Evolutionary conservation across 2,888 invertebrate species (phyloP).

Genomic region (Sphecodes monilicornis): DNA sequence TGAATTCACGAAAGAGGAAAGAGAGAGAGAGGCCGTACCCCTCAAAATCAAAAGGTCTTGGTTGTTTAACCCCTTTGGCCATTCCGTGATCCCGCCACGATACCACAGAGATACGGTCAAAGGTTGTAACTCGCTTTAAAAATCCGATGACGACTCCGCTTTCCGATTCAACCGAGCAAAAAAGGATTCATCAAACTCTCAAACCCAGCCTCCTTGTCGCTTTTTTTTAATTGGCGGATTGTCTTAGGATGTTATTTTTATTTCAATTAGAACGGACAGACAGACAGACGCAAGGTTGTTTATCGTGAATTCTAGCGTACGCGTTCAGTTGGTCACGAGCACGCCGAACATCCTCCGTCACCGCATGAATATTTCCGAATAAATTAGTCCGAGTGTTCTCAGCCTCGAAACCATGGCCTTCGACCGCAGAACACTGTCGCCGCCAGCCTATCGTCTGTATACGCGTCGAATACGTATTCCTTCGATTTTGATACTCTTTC

Average conservation of each 20-base stretch:
- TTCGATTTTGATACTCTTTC: neutral
- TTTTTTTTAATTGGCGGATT: neutral
- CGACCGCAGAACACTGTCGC: conserved; percentile 15
- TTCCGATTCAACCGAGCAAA: conserved; percentile 12
- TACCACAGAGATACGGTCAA: conserved; percentile 48
- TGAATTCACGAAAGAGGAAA: conserved; percentile 8
- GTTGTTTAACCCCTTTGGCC: conserved; percentile 60
- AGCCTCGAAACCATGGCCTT: conserved; percentile 44
- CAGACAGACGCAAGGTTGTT: neutral
- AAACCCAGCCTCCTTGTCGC: neutral
- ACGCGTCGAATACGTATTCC: neutral
- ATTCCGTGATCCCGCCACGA: conserved; percentile 53
- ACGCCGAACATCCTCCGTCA: conserved; percentile 7
- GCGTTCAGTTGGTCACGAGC: conserved; percentile 34
- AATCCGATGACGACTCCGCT: conserved; percentile 6
- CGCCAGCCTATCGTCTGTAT: neutral
- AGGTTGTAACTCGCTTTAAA: conserved; percentile 23
- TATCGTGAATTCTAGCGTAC: neutral
- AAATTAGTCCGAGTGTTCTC: conserved; percentile 36
- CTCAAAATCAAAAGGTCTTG: conserved; percentile 49
- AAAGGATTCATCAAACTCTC: neutral
- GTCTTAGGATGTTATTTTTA: neutral
- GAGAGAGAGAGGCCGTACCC: neutral
- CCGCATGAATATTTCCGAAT: conserved; percentile 42
- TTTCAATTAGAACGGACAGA: neutral